These are phyloP conservation scores for Esperia sulphurella DNA, from an alignment of 2,888 invertebrate genomes.

Conservation along the genomic window DNA sequence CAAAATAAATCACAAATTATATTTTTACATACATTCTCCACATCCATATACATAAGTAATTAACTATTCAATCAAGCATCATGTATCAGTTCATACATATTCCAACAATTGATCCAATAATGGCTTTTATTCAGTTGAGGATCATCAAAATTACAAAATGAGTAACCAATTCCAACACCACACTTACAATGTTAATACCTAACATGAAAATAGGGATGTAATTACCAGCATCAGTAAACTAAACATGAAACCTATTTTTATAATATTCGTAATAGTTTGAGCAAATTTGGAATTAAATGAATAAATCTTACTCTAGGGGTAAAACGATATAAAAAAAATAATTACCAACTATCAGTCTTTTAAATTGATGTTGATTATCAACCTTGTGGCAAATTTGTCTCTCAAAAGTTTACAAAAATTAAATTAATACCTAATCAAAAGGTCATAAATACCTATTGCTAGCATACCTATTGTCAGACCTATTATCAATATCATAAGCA, in stretches of 20 bases:
- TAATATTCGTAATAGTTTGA: slow-evolving; percentile 58
- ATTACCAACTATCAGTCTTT: slow-evolving; percentile 80
- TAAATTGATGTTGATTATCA: slow-evolving; percentile 79
- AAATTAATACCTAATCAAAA: slow-evolving; percentile 17
- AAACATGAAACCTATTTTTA: slow-evolving; percentile 43
- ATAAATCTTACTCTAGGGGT: slow-evolving; percentile 74
- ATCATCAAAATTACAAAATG: no score
- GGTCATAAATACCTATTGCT: slow-evolving; percentile 29
- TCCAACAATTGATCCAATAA: no score
- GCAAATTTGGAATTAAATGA: slow-evolving; percentile 74
- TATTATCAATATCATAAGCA: slow-evolving; percentile 3
- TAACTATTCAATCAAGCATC: slow-evolving; percentile 1
- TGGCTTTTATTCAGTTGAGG: no score
- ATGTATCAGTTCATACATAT: background rate
- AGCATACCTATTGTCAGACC: slow-evolving; percentile 56
- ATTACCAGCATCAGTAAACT: slow-evolving; percentile 40
- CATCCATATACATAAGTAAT: slow-evolving; percentile 14
- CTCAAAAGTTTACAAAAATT: slow-evolving; percentile 76
- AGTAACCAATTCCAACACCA: no score
- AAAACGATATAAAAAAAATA: slow-evolving; percentile 76
- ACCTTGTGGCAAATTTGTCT: slow-evolving; percentile 67
- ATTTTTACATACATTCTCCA: slow-evolving; percentile 3
- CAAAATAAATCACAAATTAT: background rate
- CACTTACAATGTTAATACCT: no score
- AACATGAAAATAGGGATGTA: slow-evolving; percentile 10